Conservation (phyloP, 2,113 vertebrate genomes). For the Petrocephalus zakoni region DNA sequence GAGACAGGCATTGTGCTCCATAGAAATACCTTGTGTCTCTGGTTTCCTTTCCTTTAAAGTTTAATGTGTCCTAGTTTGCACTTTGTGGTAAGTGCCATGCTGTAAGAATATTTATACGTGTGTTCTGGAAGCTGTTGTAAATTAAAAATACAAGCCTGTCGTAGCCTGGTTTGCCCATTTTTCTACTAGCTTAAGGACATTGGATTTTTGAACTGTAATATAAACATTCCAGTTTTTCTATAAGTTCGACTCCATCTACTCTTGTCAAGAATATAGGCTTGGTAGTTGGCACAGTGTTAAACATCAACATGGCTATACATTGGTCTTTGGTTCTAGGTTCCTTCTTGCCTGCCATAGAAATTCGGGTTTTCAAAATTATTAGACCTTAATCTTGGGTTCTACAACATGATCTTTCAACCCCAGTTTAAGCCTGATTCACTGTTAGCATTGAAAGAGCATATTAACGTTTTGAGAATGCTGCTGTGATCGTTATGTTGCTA, state of each 20-base stretch:
- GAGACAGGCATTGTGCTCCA: neutral
- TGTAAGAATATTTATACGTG: constrained; percentile 4
- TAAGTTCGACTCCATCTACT: neutral
- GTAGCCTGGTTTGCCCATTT: neutral
- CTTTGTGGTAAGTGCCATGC: constrained; percentile 1
- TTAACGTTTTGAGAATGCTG: neutral
- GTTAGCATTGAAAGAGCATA: neutral
- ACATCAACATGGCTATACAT: neutral
- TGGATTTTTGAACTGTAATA: neutral
- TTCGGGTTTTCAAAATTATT: neutral
- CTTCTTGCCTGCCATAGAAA: neutral
- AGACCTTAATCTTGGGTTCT: neutral
- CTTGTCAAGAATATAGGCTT: neutral
- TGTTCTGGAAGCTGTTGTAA: neutral
- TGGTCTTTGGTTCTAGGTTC: neutral
- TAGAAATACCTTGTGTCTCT: neutral
- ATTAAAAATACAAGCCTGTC: neutral
- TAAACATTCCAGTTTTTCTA: neutral
- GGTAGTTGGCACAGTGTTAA: neutral
- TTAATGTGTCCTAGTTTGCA: constrained; percentile 17
- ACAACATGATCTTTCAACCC: neutral
- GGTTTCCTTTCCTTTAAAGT: constrained; percentile 13
- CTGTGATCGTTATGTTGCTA: neutral
- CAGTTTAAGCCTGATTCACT: neutral
- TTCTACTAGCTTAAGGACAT: neutral